phyloP scores from a whole-genome alignment of 2,113 vertebrate species.

The Grammomys dolichurus region DNA sequence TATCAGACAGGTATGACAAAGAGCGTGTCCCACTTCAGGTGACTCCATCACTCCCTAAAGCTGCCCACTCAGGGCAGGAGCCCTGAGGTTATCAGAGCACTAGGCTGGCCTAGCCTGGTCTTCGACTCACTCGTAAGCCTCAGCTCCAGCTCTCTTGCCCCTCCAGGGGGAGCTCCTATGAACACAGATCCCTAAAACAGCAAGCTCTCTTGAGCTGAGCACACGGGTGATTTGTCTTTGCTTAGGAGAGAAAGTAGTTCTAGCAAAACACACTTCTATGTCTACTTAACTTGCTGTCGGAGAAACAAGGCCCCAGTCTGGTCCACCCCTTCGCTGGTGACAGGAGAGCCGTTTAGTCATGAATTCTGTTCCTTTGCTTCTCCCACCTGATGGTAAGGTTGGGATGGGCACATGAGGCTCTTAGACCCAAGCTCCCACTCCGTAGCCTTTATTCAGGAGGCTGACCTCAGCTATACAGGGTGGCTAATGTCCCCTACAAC shows the following conservation, averaged over 20 bases:
- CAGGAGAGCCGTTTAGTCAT: slow-evolving; percentile 26
- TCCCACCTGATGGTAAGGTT: neutral
- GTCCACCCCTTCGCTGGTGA: neutral
- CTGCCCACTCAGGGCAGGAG: neutral
- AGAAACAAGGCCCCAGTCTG: slow-evolving; percentile 53
- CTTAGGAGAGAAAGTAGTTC: slow-evolving; percentile 59
- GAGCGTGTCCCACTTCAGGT: accelerated
- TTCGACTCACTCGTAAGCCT: neutral
- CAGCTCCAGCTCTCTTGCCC: too few relatives aligned
- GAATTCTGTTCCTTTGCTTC: slow-evolving; percentile 14
- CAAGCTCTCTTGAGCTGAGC: neutral
- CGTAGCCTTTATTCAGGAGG: neutral
- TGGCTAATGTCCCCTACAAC: accelerated
- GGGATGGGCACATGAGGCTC: slow-evolving; percentile 58
- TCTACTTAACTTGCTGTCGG: slow-evolving; percentile 38
- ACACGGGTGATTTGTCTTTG: neutral
- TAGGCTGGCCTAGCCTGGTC: neutral
- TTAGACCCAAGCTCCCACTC: neutral
- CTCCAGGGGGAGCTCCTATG: accelerated
- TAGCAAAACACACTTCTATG: neutral
- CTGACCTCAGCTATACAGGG: accelerated
- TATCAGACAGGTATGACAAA: neutral
- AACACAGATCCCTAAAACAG: neutral
- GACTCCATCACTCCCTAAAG: neutral
- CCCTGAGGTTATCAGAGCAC: neutral